Evolutionary conservation across 2,888 invertebrate species (phyloP).

Genomic region (Plemyria rubiginata): DNA sequence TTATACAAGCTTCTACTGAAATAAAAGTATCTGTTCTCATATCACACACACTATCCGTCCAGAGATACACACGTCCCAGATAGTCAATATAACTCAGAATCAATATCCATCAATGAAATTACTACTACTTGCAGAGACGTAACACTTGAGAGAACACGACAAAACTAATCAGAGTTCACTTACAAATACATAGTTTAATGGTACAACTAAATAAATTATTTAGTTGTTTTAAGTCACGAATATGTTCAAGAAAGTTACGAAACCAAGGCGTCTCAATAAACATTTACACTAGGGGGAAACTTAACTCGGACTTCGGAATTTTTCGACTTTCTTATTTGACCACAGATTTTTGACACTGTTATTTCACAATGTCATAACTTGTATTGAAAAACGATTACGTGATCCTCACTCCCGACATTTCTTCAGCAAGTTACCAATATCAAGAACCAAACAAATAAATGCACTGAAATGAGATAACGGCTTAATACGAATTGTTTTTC

Average conservation of each 20-base stretch:
- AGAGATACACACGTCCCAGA: slow-evolving; percentile 15
- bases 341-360: slow-evolving; percentile 52
- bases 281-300: slow-evolving; percentile 59
- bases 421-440: slow-evolving; percentile 1
- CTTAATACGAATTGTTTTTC: slow-evolving; percentile 65
- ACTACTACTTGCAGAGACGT: slow-evolving; percentile 13
- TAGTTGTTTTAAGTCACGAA: slow-evolving; percentile 48
- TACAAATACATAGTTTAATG: slow-evolving; percentile 44
- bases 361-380: slow-evolving; percentile 38
- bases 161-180: slow-evolving; percentile 37
- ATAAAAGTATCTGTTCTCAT: slow-evolving; percentile 35
- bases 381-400: slow-evolving; percentile 29
- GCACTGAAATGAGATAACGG: slow-evolving; percentile 43
- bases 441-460: slow-evolving; percentile 15
- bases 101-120: slow-evolving; percentile 31
- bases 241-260: slow-evolving; percentile 56
- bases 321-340: slow-evolving; percentile 65
- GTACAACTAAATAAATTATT: slow-evolving; percentile 22
- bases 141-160: slow-evolving; percentile 26
- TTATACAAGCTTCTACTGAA: slow-evolving; percentile 46
- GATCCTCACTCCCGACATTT: slow-evolving; percentile 8
- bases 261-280: slow-evolving; percentile 56
- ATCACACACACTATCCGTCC: slow-evolving; percentile 29
- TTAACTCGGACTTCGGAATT: slow-evolving; percentile 52
- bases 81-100: slow-evolving; percentile 34